A percentile compares a stretch with the other conserved stretches of the same genome.
These are phyloP conservation scores for Nasua narica DNA, from an alignment of 2,797 vertebrate species.

Conservation along the genomic window DNA sequence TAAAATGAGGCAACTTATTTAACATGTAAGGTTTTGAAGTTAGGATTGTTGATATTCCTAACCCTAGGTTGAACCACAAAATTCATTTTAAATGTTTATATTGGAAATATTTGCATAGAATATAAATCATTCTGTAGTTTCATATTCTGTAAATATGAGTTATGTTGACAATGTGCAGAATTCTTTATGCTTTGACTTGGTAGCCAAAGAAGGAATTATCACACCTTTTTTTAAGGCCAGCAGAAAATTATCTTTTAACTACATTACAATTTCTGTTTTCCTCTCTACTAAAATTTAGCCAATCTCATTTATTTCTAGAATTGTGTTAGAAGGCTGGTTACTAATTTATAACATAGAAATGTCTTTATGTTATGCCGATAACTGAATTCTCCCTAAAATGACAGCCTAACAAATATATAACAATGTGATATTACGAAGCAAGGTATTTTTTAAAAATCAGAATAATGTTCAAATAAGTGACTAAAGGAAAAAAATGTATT, in stretches of 20 bases:
- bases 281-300: slow-evolving; percentile 68
- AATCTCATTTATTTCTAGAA: slow-evolving; percentile 63
- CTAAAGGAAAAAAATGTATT: slow-evolving; percentile 62
- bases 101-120: slow-evolving; percentile 77
- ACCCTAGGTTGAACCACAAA: slow-evolving; percentile 68
- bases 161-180: slow-evolving; percentile 79
- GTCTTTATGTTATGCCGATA: slow-evolving; percentile 54
- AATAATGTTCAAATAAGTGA: slow-evolving; percentile 61
- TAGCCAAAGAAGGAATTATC: slow-evolving; percentile 85
- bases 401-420: slow-evolving; percentile 71
- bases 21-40: slow-evolving; percentile 67
- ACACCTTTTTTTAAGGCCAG: slow-evolving; percentile 74
- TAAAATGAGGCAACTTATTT: slow-evolving; percentile 65
- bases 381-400: slow-evolving; percentile 67
- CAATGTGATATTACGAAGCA: slow-evolving; percentile 67
- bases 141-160: slow-evolving; percentile 82
- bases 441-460: slow-evolving; percentile 71
- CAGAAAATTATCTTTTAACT: slow-evolving; percentile 75
- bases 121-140: slow-evolving; percentile 79
- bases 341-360: slow-evolving; percentile 63
- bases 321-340: slow-evolving; percentile 66
- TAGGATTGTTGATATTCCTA: slow-evolving; percentile 76
- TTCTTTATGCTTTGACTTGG: slow-evolving; percentile 83
- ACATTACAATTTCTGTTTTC: slow-evolving; percentile 65
- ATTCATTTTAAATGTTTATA: slow-evolving; percentile 74